Conservation (phyloP, 1,140 invertebrate genomes). For the Papilio dardanus region DNA sequence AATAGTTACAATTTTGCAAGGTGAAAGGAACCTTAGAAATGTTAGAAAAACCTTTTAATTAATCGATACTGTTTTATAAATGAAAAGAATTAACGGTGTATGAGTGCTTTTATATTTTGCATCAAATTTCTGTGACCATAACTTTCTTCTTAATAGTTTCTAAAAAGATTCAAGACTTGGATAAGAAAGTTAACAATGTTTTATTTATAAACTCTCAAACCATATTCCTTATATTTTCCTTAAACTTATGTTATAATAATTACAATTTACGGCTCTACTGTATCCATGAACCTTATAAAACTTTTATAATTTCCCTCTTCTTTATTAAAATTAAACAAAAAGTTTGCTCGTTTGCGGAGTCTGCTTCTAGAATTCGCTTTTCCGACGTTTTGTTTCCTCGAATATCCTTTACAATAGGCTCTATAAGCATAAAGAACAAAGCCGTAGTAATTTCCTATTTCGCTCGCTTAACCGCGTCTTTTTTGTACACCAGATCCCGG, state of each 20-base stretch:
- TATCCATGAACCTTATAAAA: neutral
- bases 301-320: slow-evolving; percentile 8
- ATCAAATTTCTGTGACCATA: neutral
- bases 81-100: neutral
- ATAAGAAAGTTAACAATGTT: neutral
- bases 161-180: neutral
- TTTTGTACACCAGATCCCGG: slow-evolving; percentile 22
- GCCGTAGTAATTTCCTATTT: slow-evolving; percentile 19
- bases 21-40: too few species aligned
- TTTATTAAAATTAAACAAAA: slow-evolving; percentile 14
- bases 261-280: neutral
- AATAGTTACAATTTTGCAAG: neutral
- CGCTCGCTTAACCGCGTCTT: slow-evolving; percentile 27
- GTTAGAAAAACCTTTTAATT: too few species aligned
- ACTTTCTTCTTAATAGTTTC: neutral
- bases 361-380: slow-evolving; percentile 19
- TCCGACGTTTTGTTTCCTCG: slow-evolving; percentile 46
- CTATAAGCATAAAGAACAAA: slow-evolving; percentile 56
- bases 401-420: slow-evolving; percentile 48
- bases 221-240: neutral
- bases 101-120: neutral
- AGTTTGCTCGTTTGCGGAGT: neutral
- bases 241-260: neutral
- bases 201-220: neutral
- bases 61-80: neutral